Evolutionary conservation across 2,797 vertebrate genomes (phyloP), one percentile per base, ranked within the genome.

Genomic region (Poecile montanus): DNA sequence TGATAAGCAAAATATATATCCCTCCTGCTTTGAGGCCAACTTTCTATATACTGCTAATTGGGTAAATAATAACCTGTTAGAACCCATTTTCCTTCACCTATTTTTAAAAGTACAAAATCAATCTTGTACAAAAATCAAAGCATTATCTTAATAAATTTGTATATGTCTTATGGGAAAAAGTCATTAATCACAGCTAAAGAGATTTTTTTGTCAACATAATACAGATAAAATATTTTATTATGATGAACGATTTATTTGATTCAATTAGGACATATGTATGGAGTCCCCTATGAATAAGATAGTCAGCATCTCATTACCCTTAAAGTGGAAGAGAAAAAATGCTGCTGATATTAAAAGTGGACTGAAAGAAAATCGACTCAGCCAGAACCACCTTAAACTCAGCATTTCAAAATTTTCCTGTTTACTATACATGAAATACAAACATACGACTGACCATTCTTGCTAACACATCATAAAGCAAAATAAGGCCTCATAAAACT

Each of bases 1-100:
- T 75, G 86, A 93, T 88, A 96, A 96, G 95, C 61, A 96, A 96
- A 97, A 94, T 71, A 92, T 72, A 80, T 50, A 42, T 34, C 65
- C 40, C 29, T 71, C 45, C 44, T 81, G 22, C 67, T 72, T 10
- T 91, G 90, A 92, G 56, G 38, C 77, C 50, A 87, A 42, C 38
- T 53, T 91, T 85, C 70, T 91, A 70, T 81, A 71, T 17, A 18
- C 54, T 89, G 73, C 40, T 84, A 93, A 87, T 75, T 95, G 75
- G 70, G 95, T 80, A 96, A 95, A 93, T 93, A 83, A 88, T 86
- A 88, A 84, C 61, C 58, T 74, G 79, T 88, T 95, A 83, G 71
- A 91, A 92, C 10, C 5, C 47, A 57, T 89, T 90, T 90, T 65
- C 32, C 47, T 81, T 72, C 26, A 84, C 4, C 16, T 19, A 23